Conservation (phyloP, 2,113 vertebrate genomes). For the Stomatorhinus ivindoensis region DNA sequence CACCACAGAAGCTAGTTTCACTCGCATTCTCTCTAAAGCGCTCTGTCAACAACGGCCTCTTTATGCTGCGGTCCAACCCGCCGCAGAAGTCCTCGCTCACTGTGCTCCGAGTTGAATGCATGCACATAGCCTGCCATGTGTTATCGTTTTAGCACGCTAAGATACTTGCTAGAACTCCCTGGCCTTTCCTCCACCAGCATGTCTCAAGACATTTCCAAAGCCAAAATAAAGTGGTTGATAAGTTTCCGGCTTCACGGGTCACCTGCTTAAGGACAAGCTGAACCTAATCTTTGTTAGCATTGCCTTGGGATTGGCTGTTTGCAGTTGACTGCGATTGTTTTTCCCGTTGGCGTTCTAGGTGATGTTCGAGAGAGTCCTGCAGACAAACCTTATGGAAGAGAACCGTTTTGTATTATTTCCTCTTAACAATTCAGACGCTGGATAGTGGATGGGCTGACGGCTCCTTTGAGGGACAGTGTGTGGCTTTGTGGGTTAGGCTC, state of each 20-base stretch:
- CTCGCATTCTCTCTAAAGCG: slow-evolving; percentile 25
- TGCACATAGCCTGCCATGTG: slow-evolving; percentile 6
- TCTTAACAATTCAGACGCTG: background rate
- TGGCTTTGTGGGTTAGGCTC: background rate
- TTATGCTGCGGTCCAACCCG: slow-evolving; percentile 36
- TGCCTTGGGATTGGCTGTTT: background rate
- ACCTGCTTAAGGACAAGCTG: background rate
- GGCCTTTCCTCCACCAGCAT: background rate
- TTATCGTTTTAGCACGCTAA: slow-evolving; percentile 20
- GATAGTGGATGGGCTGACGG: background rate
- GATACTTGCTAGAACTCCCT: slow-evolving; percentile 1
- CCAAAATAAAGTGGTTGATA: background rate
- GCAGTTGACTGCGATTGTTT: background rate
- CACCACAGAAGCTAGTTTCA: slow-evolving; percentile 31
- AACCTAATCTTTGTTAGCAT: background rate
- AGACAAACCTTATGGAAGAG: background rate
- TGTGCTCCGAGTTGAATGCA: slow-evolving; percentile 19
- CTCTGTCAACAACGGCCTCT: slow-evolving; percentile 44
- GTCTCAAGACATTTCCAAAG: background rate
- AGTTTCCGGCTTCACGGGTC: background rate
- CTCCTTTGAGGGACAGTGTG: background rate
- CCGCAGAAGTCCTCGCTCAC: slow-evolving; percentile 24
- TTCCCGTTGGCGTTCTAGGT: too few relatives aligned
- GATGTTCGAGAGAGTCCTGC: background rate
- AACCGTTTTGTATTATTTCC: background rate